These are phyloP conservation scores for Scaptomyza montana DNA, from an alignment of 1,140 invertebrate species.

Conservation along the genomic window DNA sequence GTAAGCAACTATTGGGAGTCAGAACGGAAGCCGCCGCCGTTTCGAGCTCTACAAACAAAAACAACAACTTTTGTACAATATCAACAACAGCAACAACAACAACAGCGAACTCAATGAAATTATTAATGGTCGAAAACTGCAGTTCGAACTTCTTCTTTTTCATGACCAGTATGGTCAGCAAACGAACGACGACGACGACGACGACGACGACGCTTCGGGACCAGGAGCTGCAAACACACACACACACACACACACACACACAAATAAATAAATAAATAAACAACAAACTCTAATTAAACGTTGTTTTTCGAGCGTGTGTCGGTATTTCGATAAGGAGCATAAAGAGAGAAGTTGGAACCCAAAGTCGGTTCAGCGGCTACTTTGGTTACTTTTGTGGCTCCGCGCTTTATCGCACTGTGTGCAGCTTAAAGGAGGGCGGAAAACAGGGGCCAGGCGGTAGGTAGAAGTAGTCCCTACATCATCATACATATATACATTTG, in stretches of 20 bases:
- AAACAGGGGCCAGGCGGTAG: background rate
- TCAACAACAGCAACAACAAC: constrained; percentile 17
- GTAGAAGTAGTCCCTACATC: background rate
- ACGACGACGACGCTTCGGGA: constrained; percentile 3
- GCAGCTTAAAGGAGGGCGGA: background rate
- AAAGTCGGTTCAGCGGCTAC: background rate
- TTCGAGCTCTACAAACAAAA: constrained; percentile 28
- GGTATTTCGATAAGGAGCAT: constrained; percentile 63
- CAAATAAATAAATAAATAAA: constrained; percentile 63
- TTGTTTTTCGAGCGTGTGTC: constrained; percentile 50
- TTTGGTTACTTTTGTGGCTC: constrained; percentile 4
- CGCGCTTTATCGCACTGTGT: constrained; percentile 32
- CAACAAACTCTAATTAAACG: constrained; percentile 81
- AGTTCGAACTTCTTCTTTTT: constrained; percentile 20
- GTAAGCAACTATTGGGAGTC: constrained; percentile 13
- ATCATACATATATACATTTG: no score
- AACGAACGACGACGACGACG: background rate
- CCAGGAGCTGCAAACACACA: constrained; percentile 20
- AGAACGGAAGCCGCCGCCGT: constrained; percentile 61
- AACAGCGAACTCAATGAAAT: constrained; percentile 65
- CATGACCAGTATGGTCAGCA: constrained; percentile 45
- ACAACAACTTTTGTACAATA: background rate
- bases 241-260: constrained; percentile 14
- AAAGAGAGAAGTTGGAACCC: background rate
- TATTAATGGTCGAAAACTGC: constrained; percentile 77